Evolutionary conservation across 2,113 vertebrate species (phyloP), one percentile per base, ranked within the genome.

Genomic region (Salvelinus alpinus): DNA sequence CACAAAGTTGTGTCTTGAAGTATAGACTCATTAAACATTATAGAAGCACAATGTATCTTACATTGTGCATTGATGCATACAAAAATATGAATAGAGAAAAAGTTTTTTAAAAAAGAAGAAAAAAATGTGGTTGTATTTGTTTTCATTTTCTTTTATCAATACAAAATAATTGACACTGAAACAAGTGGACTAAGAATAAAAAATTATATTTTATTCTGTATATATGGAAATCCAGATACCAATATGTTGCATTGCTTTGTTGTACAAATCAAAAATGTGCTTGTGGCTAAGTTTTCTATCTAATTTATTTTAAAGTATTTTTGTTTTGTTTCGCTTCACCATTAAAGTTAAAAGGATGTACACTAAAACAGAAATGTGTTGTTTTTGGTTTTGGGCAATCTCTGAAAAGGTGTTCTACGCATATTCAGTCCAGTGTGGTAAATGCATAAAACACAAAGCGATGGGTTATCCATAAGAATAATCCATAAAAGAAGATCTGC

Each of bases 291-390:
- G 82, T 91, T 92, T 92, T 84, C 79, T 78, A 94, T 93, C 91
- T 96, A 95, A 96, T 96, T 96, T 97, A 97, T 96, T 96, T 93
- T 91, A 92, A 89, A 86, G 87, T 95, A 92, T 94, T 94, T 89
- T 84, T 73, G 38, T 74, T 76, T 81, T 77, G 68, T 88, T 89
- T 95, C 92, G 94, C 91, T 94, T 95, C 93, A 92, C 93, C 94
- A 95, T 92, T 94, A 95, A 94, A 94, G 91, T 91, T 95, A 93
- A 93, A 94, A 89, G 81, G 84, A 92, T 95, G 94, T 93, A 93
- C 90, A 92, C 92, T 79, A 84, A 80, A 71, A 22, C 66, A 79
- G 47, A 54, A 73, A 62, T 66, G 0, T 25, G 22, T 44, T 44
- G 8, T 44, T 44, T 44, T 44, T 44, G 38, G 8, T 44, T 44